These are phyloP conservation scores for Paraescarpia echinospica DNA, from an alignment of 1,140 invertebrate genomes.

Conservation along the genomic window DNA sequence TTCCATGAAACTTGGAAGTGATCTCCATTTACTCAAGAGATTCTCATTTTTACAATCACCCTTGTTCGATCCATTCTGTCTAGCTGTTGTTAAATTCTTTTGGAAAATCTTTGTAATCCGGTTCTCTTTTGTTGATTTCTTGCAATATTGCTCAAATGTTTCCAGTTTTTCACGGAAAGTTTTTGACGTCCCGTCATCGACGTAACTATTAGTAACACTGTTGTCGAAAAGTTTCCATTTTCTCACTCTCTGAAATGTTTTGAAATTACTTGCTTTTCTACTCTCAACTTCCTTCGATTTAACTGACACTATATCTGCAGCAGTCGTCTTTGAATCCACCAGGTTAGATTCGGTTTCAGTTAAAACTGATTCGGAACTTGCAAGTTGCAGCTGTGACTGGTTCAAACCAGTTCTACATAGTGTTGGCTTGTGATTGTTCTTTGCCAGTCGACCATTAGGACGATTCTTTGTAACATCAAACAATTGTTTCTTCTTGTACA, in stretches of 20 bases:
- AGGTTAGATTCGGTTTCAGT: background rate
- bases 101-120: background rate
- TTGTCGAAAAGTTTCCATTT: background rate
- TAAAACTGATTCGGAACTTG: background rate
- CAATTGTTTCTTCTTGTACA: background rate
- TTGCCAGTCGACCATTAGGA: background rate
- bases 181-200: background rate
- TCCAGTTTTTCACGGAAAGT: background rate
- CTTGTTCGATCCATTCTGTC: background rate
- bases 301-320: background rate
- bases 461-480: background rate
- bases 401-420: background rate
- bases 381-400: background rate
- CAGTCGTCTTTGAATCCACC: background rate
- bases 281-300: background rate
- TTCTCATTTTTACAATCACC: background rate
- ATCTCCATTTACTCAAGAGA: background rate
- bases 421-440: background rate
- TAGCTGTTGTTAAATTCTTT: background rate
- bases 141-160: background rate
- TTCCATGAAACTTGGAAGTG: background rate
- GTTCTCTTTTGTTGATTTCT: background rate
- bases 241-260: background rate
- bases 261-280: background rate
- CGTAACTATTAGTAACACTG: background rate